phyloP scores from a whole-genome alignment of 2,888 invertebrate species.

The Empis stercorea region DNA sequence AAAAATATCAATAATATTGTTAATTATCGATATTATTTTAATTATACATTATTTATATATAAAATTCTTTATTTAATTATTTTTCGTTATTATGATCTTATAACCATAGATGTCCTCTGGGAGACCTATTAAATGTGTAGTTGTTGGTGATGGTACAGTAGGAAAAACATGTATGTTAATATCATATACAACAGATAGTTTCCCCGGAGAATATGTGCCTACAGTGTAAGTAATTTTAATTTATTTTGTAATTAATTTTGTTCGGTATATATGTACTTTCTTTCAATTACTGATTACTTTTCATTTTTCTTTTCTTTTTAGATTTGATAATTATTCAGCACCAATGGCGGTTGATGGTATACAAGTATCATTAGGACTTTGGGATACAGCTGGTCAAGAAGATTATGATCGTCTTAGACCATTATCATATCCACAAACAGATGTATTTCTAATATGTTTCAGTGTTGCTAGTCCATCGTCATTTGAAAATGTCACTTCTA shows the following conservation, averaged over 20 bases:
- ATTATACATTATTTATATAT: too few species aligned
- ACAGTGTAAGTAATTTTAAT: conserved; percentile 56
- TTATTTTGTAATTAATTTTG: not conserved
- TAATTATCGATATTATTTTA: too few species aligned
- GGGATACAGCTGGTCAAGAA: conserved; percentile 97
- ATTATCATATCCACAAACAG: conserved; percentile 96
- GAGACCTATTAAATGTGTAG: conserved; percentile 84
- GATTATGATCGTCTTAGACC: conserved; percentile 94
- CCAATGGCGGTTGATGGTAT: conserved; percentile 98
- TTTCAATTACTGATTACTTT: too few species aligned
- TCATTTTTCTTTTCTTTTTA: conserved; percentile 8
- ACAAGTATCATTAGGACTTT: conserved; percentile 88
- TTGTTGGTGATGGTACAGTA: conserved; percentile 86
- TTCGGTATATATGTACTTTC: not conserved
- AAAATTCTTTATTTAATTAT: not conserved
- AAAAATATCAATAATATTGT: too few species aligned
- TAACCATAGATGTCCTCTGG: conserved; percentile 66
- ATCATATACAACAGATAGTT: conserved; percentile 84
- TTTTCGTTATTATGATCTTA: not conserved
- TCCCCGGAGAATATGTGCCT: conserved; percentile 89
- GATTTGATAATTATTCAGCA: conserved; percentile 98
- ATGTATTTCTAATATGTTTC: conserved; percentile 98
- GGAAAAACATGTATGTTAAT: conserved; percentile 92
- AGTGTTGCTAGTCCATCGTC: conserved; percentile 98
- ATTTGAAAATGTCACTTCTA: conserved; percentile 98